Base-by-base conservation (phyloP, 2,888 invertebrate species). In the Heliconius ismenius region DNA sequence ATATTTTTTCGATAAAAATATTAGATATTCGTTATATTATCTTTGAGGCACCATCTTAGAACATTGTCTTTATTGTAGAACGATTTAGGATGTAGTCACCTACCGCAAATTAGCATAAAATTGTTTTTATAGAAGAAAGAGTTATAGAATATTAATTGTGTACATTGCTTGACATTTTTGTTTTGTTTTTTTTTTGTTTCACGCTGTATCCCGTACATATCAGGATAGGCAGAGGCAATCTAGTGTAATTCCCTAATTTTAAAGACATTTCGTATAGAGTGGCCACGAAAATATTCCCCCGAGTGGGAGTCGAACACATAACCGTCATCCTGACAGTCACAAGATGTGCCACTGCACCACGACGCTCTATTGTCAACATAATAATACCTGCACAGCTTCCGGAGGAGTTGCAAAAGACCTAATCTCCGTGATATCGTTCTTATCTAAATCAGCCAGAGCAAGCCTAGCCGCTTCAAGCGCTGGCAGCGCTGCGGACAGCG, bases 381-480 rank as follows among this genome's bases (percentile, higher is more conserved):
- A 18, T 21, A n/a, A 70, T 67, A 92, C 93, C 93, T 98, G 98
- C 39, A 98, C 98, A 21, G 98, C 96, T 83, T 98, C 97, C 0
- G 98, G 98, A 0, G 98, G 98, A 0, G 98, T 98, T 13, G 98
- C 97, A 86, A 98, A 98, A 0, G 98, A 98, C 83, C 98, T 94
- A 81, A 98, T 98, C 93, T 98, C 98, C 32, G 98, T 98, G 82
- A 98, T 98, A 84, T 98, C 98, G 1, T 96, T 95, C 90, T 98
- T 98, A 73, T 98, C 98, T 67, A 98, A 92, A 81, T 98, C 97
- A 0, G 96, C 95, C 0, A 98, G 93, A 0, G 98, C 98, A 21
- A 96, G 85, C 78, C 97, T 94, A 0, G 98, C 98, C 15, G 96
- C 96, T 84, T 98, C 97, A 1, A 98, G 91, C 0, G 97, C 98